Base-by-base conservation (phyloP, 2,888 invertebrate species). In the Osmoderma eremita region DNA sequence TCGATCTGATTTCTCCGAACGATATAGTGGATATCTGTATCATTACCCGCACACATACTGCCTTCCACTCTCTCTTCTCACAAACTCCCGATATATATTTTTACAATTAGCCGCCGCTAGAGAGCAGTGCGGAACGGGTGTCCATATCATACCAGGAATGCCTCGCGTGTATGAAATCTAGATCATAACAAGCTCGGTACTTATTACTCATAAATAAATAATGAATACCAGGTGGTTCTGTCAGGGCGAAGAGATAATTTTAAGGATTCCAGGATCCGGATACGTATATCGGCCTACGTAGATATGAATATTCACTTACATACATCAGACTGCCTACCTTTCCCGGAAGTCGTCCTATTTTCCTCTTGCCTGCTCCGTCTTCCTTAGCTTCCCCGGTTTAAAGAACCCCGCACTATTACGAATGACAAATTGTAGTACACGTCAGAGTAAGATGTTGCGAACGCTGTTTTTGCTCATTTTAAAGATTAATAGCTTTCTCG, bases 381-480 rank as follows among this genome's bases (percentile, higher is more conserved):
- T 30, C 6, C 6, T 5, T 30, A 30, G 6, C 6, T 2, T 2
- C 30, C 30, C 2, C 10, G 5, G 1, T 6, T 30, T 6, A 30
- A 4, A 4, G 6, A 41, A 22, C 41, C 13, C n/a, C 20, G 6
- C 1, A 41, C 20, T 42, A 56, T 20, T 41, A 41, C 12, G 61
- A 50, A 72, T 72, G 73, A 74, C 71, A 74, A 74, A 74, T 74
- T 73, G 67, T 66, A 56, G 30, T 63, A 66, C 56, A 71, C 68
- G 72, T 73, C 74, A 69, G 68, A 74, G 70, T 72, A 72, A 72
- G 73, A 73, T 74, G 74, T 72, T 73, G 71, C 72, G 70, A 58
- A 17, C 63, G 64, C 71, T 71, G 72, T 73, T 74, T 73, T 73
- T 73, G 71, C 74, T 73, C 74, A 71, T 74, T 74, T 73, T 72